Evolutionary conservation across 1,140 invertebrate genomes (phyloP).

Genomic region (Nylanderia fulva): DNA sequence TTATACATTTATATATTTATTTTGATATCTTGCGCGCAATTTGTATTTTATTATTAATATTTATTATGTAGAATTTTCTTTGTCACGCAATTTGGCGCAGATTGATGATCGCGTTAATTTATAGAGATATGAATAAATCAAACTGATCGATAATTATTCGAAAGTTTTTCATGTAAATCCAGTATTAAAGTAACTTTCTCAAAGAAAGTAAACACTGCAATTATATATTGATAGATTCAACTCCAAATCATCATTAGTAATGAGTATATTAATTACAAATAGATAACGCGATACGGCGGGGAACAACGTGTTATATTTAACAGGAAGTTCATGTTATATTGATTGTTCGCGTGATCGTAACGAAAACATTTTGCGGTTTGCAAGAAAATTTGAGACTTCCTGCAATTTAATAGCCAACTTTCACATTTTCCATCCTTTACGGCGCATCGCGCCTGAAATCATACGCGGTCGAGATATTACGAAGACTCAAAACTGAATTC

Average conservation of each 20-base stretch:
- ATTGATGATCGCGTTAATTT: neutral
- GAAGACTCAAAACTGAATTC: slow-evolving; percentile 27
- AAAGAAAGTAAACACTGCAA: neutral
- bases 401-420: slow-evolving; percentile 43
- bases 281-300: neutral
- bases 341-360: neutral
- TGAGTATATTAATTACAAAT: slow-evolving; percentile 11
- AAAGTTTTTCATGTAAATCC: neutral
- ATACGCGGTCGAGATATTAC: slow-evolving; percentile 28
- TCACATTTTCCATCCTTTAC: slow-evolving; percentile 5
- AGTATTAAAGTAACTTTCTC: neutral
- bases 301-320: slow-evolving; percentile 1
- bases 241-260: neutral
- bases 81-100: neutral
- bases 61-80: too few species aligned
- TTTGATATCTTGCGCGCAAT: neutral
- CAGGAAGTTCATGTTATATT: neutral
- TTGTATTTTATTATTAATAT: neutral
- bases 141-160: neutral
- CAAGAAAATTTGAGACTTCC: slow-evolving; percentile 34
- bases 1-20: slow-evolving; percentile 14
- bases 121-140: neutral
- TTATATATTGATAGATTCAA: neutral
- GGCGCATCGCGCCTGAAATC: slow-evolving; percentile 11
- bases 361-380: neutral